A percentile compares a stretch with the other conserved stretches of the same genome.
phyloP scores from a whole-genome alignment of 2,797 vertebrate genomes.

The Falco peregrinus region DNA sequence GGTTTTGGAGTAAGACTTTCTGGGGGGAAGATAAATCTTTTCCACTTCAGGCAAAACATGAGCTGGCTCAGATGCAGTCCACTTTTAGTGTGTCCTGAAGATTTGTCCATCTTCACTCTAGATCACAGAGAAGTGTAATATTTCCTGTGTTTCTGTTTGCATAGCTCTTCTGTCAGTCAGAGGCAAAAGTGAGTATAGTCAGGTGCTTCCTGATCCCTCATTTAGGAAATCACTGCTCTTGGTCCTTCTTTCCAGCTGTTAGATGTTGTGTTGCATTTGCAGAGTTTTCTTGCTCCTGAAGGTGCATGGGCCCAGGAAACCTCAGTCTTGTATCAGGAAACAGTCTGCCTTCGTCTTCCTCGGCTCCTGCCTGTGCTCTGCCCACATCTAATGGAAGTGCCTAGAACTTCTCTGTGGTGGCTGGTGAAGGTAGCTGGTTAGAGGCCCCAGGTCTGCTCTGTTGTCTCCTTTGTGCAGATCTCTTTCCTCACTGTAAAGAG shows the following conservation, averaged over 20 bases:
- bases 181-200: background rate
- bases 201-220: background rate
- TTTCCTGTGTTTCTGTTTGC: background rate
- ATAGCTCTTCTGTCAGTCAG: background rate
- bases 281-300: background rate
- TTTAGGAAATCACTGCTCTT: background rate
- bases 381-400: background rate
- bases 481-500: rapidly evolving
- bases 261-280: rapidly evolving
- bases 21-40: background rate
- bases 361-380: background rate
- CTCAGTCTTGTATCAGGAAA: background rate
- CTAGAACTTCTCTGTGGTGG: background rate
- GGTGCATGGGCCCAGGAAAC: background rate
- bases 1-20: background rate
- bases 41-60: background rate
- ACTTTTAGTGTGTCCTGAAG: background rate
- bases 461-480: background rate
- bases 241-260: background rate
- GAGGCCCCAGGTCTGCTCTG: background rate
- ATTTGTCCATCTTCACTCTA: background rate
- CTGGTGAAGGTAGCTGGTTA: background rate
- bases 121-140: background rate
- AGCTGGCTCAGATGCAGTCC: background rate
- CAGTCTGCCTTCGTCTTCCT: background rate